Evolutionary conservation across 1,140 invertebrate genomes (phyloP).

Genomic region (Tribolium castaneum): DNA sequence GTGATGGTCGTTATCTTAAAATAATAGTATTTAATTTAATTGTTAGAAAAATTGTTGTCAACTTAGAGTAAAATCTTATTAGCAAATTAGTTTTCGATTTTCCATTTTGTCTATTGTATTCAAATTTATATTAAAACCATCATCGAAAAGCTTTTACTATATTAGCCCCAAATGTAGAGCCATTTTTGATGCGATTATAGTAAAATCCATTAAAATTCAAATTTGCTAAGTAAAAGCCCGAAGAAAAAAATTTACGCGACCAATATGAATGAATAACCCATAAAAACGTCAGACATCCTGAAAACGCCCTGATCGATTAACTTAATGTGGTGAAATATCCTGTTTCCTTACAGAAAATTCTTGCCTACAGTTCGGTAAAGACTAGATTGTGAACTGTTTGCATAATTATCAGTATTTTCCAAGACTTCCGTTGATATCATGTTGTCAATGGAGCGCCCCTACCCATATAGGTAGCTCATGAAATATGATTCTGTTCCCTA

Average conservation of each 20-base stretch:
- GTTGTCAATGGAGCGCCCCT: neutral
- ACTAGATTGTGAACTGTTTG: neutral
- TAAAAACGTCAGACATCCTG: conserved; percentile 15
- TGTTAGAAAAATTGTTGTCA: no score
- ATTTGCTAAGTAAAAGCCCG: conserved; percentile 6
- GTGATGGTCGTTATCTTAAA: no score
- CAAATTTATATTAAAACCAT: no score
- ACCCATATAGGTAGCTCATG: neutral
- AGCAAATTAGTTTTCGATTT: neutral
- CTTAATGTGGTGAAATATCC: conserved; percentile 8
- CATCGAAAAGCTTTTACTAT: neutral
- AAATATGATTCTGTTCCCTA: neutral
- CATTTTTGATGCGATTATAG: neutral
- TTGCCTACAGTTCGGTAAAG: neutral
- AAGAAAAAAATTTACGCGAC: conserved; percentile 1
- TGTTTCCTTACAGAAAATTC: neutral
- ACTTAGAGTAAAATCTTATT: neutral
- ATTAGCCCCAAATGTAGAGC: neutral
- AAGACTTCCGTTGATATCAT: neutral
- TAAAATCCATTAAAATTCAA: conserved; percentile 27
- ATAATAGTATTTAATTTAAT: no score
- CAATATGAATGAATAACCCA: neutral
- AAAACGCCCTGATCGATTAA: conserved; percentile 13
- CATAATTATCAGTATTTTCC: conserved; percentile 5
- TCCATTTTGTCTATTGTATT: neutral